phyloP scores from a whole-genome alignment of 2,888 invertebrate species.

The Stenoptilia bipunctidactyla region DNA sequence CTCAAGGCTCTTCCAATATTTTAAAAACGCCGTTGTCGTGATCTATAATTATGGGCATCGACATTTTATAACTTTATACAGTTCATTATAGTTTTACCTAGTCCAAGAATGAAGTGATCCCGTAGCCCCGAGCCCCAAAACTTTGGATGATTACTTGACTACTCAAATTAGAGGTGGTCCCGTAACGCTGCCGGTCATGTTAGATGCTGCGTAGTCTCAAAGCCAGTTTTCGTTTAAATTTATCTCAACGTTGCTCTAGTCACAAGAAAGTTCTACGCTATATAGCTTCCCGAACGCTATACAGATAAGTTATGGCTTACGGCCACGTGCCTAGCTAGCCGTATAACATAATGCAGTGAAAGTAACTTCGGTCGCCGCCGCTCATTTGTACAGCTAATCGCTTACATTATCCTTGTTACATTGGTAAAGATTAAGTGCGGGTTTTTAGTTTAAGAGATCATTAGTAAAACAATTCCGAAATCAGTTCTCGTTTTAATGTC shows the following conservation, averaged over 20 bases:
- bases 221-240: no score
- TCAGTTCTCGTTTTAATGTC: no score
- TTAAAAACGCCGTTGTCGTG: background rate
- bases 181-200: background rate
- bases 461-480: no score
- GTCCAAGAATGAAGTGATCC: background rate
- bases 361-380: background rate
- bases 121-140: background rate
- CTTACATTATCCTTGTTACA: background rate
- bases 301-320: background rate
- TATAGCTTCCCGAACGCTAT: background rate
- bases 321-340: background rate
- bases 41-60: background rate
- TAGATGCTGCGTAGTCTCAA: no score
- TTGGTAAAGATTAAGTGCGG: no score
- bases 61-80: background rate
- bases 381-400: constrained; percentile 1
- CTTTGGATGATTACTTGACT: background rate
- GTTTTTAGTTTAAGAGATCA: no score
- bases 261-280: background rate
- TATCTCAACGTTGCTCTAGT: no score
- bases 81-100: background rate
- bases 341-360: background rate
- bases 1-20: no score
- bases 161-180: constrained; percentile 1